A percentile compares a stretch with the other conserved stretches of the same genome.
Evolutionary conservation across 2,797 vertebrate genomes (phyloP).

Genomic region (Anableps anableps): DNA sequence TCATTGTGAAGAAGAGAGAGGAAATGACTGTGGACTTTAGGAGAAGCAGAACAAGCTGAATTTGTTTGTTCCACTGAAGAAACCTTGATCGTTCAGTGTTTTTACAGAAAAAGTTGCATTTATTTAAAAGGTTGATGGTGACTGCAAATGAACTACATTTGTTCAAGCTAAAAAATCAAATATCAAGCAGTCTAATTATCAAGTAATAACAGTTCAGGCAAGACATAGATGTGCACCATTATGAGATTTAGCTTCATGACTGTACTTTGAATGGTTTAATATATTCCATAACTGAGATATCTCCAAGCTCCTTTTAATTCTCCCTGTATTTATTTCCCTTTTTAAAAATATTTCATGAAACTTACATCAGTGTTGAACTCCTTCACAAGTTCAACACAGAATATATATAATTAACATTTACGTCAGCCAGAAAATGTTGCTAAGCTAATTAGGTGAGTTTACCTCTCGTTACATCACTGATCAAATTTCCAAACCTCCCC

Average conservation of each 20-base stretch:
- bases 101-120: not conserved
- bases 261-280: not conserved
- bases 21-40: not conserved
- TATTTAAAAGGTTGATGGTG: not conserved
- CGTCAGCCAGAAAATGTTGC: constrained; percentile 39
- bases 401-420: constrained; percentile 53
- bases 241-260: not conserved
- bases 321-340: not conserved
- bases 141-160: not conserved
- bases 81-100: not conserved
- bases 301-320: too few relatives aligned
- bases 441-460: constrained; percentile 47
- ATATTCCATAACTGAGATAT: not conserved
- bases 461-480: constrained; percentile 53
- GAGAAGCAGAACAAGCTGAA: not conserved
- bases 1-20: too few relatives aligned
- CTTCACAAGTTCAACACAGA: constrained; percentile 25
- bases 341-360: constrained; percentile 38
- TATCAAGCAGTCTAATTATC: not conserved
- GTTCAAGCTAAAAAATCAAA: not conserved
- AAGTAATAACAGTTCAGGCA: not conserved
- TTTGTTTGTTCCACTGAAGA: not conserved
- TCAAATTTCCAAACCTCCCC: constrained; percentile 33
- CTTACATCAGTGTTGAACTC: constrained; percentile 47
- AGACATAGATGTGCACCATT: not conserved